Base-by-base conservation (phyloP, 2,797 vertebrate species). In the Hydrolagus colliei region DNA sequence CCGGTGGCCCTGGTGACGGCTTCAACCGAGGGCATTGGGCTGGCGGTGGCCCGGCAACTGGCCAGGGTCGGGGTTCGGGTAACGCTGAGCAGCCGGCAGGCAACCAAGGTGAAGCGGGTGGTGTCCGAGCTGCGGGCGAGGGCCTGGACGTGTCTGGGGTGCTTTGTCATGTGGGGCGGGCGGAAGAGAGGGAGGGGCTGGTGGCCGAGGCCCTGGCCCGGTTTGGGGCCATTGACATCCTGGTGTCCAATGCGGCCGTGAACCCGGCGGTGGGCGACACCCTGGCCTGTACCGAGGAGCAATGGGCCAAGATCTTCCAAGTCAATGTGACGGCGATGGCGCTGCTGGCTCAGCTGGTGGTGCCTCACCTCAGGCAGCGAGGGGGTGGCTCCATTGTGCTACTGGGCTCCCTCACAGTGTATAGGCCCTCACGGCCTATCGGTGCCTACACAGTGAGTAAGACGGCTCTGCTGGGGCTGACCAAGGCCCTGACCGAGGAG, bases 381-480 rank as follows among this genome's bases (percentile, higher is more conserved):
- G 95, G 96, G 84, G 95, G 96, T 0, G 96, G 96, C 20, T 96
- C 94, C 63, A 89, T 98, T 27, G 91, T 97, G 18, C 92, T 97
- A 27, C 94, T 97, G 76, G 92, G 96, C 0, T 97, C 96, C 1
- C 1, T 97, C 11, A 95, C 87, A 75, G 96, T 89, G 73, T 98
- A 95, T 87, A 85, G 86, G 67, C 95, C 94, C 0, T 90, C 95
- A 86, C 91, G 88, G 87, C 96, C 96, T 87, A 92, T 91, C 35
- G 95, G 95, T n/a, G 93, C 96, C 1, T 97, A 98, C 91, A 95
- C 93, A 1, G 95, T 98, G 86, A 96, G 96, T 90, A 98, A 98
- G 90, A 96, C 96, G 0, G 97, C 97, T 2, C 88, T 97, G 82
- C 88, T 97, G 86, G 96, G 95, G 86, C 92, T 98, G 76, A 96